phyloP scores from a whole-genome alignment of 2,113 vertebrate genomes.

The Harpagus bidentatus region DNA sequence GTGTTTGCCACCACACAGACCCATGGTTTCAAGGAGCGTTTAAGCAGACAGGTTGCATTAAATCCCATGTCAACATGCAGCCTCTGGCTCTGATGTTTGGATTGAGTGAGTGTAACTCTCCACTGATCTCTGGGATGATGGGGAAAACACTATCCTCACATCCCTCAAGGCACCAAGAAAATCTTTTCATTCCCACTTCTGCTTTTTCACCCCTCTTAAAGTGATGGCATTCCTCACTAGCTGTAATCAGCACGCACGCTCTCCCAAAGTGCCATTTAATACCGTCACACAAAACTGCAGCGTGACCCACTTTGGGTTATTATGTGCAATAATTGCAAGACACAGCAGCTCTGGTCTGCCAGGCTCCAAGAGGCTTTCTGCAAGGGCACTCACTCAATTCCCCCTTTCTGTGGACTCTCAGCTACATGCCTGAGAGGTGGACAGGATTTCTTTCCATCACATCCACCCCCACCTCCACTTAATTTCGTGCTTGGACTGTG shows the following conservation, averaged over 20 bases:
- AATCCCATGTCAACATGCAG: not conserved
- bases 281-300: not conserved
- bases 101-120: not conserved
- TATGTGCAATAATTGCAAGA: slow-evolving; percentile 4
- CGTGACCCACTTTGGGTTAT: slow-evolving; percentile 15
- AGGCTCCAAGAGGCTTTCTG: slow-evolving; percentile 46
- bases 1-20: not conserved
- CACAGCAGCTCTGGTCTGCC: not conserved
- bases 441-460: not conserved
- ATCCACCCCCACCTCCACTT: slow-evolving; percentile 50
- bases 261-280: slow-evolving; percentile 41
- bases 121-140: not conserved
- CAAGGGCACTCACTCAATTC: slow-evolving; percentile 14
- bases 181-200: not conserved
- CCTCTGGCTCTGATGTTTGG: not conserved
- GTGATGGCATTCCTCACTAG: slow-evolving; percentile 6
- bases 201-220: not conserved
- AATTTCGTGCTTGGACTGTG: slow-evolving; percentile 55
- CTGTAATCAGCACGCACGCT: not conserved
- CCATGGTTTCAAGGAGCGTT: not conserved
- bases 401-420: not conserved
- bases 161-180: not conserved
- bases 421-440: slow-evolving; percentile 14
- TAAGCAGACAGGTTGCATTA: not conserved
- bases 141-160: not conserved